Conservation (phyloP, 2,888 invertebrate species). For the Melanargia galathea region DNA sequence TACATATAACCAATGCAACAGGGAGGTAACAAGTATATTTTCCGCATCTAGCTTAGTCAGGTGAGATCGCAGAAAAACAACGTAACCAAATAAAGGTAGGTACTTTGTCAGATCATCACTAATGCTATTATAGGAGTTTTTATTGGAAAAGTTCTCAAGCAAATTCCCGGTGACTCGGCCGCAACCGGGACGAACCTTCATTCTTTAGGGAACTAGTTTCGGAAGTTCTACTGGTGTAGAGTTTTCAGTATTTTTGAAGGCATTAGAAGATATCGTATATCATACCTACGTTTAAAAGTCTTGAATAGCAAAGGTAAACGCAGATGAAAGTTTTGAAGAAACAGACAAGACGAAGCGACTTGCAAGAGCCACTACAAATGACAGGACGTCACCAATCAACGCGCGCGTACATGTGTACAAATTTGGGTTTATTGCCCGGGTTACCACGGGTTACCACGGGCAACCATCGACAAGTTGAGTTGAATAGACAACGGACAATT, state of each 20-base stretch:
- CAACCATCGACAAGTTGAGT: too few species aligned
- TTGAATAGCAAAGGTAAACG: neutral
- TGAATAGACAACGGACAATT: too few species aligned
- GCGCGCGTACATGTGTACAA: too few species aligned
- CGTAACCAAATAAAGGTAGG: conserved; percentile 32
- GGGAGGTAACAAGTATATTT: too few species aligned
- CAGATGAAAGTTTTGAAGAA: too few species aligned
- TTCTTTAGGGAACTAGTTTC: conserved; percentile 21
- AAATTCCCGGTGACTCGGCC: conserved; percentile 36
- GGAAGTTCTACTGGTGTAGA: neutral
- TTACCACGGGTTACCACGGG: too few species aligned
- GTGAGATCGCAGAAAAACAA: neutral
- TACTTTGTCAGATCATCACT: conserved; percentile 46
- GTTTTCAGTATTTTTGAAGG: conserved; percentile 13
- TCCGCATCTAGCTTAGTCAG: neutral
- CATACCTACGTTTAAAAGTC: conserved; percentile 1
- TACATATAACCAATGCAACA: too few species aligned
- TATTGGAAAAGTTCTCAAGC: conserved; percentile 60
- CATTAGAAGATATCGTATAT: conserved; percentile 9
- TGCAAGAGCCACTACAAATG: too few species aligned
- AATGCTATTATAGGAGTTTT: conserved; percentile 54
- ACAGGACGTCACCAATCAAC: too few species aligned
- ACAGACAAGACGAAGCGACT: too few species aligned
- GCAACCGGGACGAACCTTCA: conserved; percentile 29
- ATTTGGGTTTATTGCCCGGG: too few species aligned